Evolutionary conservation across 2,797 vertebrate genomes (phyloP), one percentile per base, ranked within the genome.

Genomic region (Sebastes wilsoni): DNA sequence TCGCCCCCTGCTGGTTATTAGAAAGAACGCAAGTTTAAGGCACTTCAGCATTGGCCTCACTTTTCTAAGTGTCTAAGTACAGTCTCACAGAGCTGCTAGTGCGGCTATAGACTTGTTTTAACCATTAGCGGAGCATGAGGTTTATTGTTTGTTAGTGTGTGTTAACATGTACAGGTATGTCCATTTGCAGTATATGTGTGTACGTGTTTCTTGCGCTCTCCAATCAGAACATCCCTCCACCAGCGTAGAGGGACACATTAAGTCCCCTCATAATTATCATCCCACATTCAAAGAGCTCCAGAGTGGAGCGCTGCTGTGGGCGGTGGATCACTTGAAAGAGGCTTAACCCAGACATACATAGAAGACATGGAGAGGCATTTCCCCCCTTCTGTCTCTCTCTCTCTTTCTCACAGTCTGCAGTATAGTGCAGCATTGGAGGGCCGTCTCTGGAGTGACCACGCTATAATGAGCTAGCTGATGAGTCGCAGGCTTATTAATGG

Each of bases 191-290:
- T 58, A 1, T 56, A 11, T 22, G 1, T 22, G 2, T 68, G 46
- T 30, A 12, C 27, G 1, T 64, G 61, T 46, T 30, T 66, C 23
- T 34, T 25, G 20, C 4, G 2, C 25, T 49, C 28, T 38, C n/a
- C 64, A 28, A 6, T 69, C 3, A 54, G 46, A 62, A 20, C 68
- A 54, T 75, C 23, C 56, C 59, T 77, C 68, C 61, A 58, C 38
- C 72, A 69, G 62, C 12, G 42, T 52, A 55, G 34, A 69, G 54
- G 61, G 87, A 87, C 49, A 80, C 86, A 73, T 87, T 68, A 75
- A 88, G 88, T 87, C 90, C 84, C 81, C 62, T 91, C 84, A 64
- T 94, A 91, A 95, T 93, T 93, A 94, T 91, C 91, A 87, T 82
- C 82, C 82, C 73, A 87, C 87, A 85, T 84, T 85, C 59, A 75